phyloP scores from a whole-genome alignment of 2,797 vertebrate genomes.

The Gobionotothen gibberifrons region DNA sequence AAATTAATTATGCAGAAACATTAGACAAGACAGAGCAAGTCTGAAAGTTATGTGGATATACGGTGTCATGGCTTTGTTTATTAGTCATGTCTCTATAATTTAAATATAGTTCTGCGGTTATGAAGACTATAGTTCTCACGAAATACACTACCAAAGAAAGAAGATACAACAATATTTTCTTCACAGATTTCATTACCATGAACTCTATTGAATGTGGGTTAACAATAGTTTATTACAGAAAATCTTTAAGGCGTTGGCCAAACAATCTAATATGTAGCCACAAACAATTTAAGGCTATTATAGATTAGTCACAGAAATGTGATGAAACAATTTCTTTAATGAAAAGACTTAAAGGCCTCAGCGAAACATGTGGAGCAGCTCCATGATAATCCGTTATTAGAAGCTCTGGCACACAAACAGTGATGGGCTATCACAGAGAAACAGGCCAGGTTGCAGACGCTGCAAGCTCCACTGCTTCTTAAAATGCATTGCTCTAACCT shows the following conservation, averaged over 20 bases:
- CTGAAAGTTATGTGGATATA: conserved; percentile 14
- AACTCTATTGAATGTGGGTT: conserved; percentile 10
- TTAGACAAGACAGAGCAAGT: conserved; percentile 5
- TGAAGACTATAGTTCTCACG: conserved; percentile 8
- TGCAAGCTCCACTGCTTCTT: conserved; percentile 60
- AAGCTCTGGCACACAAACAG: conserved; percentile 72
- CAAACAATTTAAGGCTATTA: conserved; percentile 54
- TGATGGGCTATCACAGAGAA: conserved; percentile 71
- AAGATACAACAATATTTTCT: conserved; percentile 15
- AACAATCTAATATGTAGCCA: conserved; percentile 41
- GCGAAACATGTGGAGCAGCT: conserved; percentile 74
- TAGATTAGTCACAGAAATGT: conserved; percentile 70
- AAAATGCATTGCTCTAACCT: conserved; percentile 70
- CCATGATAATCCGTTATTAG: conserved; percentile 76
- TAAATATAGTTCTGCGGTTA: conserved; percentile 13
- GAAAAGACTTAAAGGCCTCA: conserved; percentile 76
- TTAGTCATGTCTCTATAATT: background rate
- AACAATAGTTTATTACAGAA: conserved; percentile 38
- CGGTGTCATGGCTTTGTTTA: background rate
- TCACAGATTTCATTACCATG: conserved; percentile 3
- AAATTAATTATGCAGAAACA: conserved; percentile 16
- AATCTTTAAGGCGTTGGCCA: conserved; percentile 13
- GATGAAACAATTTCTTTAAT: conserved; percentile 72
- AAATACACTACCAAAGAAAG: background rate
- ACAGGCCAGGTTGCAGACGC: conserved; percentile 69